Evolutionary conservation across 2,888 invertebrate genomes (phyloP).

Genomic region (Koerneria pararmatus): DNA sequence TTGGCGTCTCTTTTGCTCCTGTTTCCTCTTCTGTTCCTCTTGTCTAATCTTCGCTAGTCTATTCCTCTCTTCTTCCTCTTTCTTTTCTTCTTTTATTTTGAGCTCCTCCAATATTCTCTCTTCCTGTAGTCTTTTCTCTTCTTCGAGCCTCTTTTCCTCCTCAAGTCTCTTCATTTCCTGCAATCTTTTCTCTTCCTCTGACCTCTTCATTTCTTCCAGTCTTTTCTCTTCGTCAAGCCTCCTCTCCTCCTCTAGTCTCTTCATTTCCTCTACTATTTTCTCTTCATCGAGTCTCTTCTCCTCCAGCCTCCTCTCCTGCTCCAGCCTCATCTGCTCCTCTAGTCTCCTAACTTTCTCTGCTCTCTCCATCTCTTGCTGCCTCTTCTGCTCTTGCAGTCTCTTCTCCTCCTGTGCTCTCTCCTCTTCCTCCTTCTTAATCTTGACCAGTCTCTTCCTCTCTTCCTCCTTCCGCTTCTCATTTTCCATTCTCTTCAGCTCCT

Average conservation of each 20-base stretch:
- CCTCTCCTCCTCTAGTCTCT: not conserved
- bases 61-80: no score
- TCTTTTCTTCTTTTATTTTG: not conserved
- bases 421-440: no score
- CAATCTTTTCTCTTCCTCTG: constrained; percentile 1
- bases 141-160: no score
- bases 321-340: no score
- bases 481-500: not conserved
- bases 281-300: constrained; percentile 9
- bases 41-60: no score
- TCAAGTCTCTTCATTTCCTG: constrained; percentile 1
- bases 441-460: not conserved
- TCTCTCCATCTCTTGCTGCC: not conserved
- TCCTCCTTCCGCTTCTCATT: not conserved
- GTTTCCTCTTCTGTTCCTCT: constrained; percentile 3
- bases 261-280: not conserved
- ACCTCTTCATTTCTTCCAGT: no score
- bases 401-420: no score
- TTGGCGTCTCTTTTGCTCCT: not conserved
- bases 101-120: not conserved
- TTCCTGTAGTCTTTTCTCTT: constrained; percentile 12
- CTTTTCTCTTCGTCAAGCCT: no score
- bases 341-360: no score
- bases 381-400: not conserved
- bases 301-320: not conserved